phyloP scores from a whole-genome alignment of 2,113 vertebrate species.

The Manacus vitellinus region DNA sequence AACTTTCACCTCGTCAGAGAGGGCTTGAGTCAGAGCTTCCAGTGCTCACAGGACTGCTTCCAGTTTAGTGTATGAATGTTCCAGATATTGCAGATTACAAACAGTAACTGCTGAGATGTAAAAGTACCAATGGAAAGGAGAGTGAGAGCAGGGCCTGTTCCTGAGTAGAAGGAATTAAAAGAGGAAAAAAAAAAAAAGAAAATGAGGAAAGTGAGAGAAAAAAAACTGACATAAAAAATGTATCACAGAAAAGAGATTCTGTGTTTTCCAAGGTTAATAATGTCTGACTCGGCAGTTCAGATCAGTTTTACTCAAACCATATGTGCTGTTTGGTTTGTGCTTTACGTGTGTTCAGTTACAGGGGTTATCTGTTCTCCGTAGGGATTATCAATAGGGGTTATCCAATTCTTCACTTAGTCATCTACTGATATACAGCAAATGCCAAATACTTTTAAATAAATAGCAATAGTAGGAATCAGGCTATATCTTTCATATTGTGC shows the following conservation, averaged over 20 bases:
- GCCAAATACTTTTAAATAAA: slow-evolving; percentile 17
- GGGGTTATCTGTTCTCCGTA: background rate
- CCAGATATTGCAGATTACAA: background rate
- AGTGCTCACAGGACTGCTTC: background rate
- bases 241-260: background rate
- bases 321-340: background rate
- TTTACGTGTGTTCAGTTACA: background rate
- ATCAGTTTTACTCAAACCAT: background rate
- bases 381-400: slow-evolving; percentile 6
- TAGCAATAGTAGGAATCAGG: background rate
- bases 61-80: background rate
- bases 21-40: background rate
- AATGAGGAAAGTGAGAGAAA: background rate
- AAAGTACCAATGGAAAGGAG: background rate
- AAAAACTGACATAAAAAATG: background rate
- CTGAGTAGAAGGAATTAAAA: background rate
- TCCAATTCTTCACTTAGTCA: slow-evolving; percentile 7
- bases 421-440: background rate
- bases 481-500: background rate
- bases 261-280: background rate
- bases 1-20: background rate
- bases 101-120: background rate
- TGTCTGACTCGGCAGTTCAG: background rate
- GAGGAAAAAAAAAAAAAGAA: background rate
- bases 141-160: background rate